Evolutionary conservation across 2,888 invertebrate species (phyloP).

Genomic region (Ophonus ardosiacus): DNA sequence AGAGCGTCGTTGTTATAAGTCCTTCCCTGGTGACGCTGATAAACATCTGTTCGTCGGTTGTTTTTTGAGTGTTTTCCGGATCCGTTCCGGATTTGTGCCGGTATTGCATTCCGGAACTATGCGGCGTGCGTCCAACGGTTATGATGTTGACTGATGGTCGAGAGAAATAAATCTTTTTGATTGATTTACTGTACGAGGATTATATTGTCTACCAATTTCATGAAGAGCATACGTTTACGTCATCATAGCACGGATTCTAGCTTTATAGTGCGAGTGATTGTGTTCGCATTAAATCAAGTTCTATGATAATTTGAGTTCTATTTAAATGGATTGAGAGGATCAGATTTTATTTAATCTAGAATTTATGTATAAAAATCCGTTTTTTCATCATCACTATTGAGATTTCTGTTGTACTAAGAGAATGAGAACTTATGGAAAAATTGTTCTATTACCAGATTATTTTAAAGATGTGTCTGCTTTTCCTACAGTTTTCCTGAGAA

Average conservation of each 20-base stretch:
- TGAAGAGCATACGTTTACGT: not conserved
- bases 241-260: not conserved
- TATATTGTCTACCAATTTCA: not conserved
- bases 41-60: slow-evolving; percentile 57
- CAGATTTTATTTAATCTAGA: too few species aligned
- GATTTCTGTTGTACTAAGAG: too few species aligned
- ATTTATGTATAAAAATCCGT: too few species aligned
- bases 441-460: too few species aligned
- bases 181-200: slow-evolving; percentile 43
- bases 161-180: slow-evolving; percentile 54
- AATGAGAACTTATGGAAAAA: too few species aligned
- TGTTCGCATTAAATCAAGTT: not conserved
- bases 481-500: too few species aligned
- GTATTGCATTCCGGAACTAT: slow-evolving; percentile 48
- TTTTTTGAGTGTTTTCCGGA: slow-evolving; percentile 50
- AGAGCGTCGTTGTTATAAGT: slow-evolving; percentile 43
- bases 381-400: too few species aligned
- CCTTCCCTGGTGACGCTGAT: slow-evolving; percentile 41
- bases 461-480: too few species aligned
- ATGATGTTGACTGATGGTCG: slow-evolving; percentile 58
- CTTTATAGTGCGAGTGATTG: not conserved
- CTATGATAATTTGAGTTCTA: too few species aligned
- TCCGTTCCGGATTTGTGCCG: slow-evolving; percentile 47
- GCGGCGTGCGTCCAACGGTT: slow-evolving; percentile 2
- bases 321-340: too few species aligned